Percentiles rank a stretch among this genome's conserved stretches.
phyloP scores from a whole-genome alignment of 2,888 invertebrate genomes.

The Campopleginae sp. region DNA sequence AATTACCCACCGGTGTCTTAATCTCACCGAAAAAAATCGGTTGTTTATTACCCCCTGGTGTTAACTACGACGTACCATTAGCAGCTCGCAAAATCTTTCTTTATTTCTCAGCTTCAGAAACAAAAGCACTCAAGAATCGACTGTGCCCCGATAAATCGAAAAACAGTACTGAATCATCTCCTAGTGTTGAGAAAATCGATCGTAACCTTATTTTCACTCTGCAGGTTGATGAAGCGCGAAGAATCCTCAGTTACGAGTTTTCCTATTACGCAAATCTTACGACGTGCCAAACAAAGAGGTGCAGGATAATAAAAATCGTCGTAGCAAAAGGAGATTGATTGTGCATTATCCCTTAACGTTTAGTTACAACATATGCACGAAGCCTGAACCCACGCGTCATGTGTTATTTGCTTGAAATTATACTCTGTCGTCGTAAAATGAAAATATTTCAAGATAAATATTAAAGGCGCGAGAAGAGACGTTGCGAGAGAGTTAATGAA shows the following conservation, averaged over 20 bases:
- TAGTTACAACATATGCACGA: constrained; percentile 26
- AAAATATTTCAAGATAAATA: constrained; percentile 55
- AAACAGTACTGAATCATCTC: not conserved
- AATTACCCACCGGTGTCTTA: constrained; percentile 80
- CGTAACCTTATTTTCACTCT: not conserved
- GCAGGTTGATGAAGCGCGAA: not conserved
- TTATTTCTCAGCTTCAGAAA: not conserved
- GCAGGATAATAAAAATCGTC: not conserved
- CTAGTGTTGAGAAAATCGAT: not conserved
- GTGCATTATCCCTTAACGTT: constrained; percentile 27
- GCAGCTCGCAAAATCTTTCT: constrained; percentile 33
- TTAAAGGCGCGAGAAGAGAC: constrained; percentile 6
- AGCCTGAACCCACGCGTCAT: constrained; percentile 32
- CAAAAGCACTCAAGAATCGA: constrained; percentile 10
- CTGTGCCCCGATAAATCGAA: not conserved
- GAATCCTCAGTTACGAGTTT: not conserved
- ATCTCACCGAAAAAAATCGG: constrained; percentile 77
- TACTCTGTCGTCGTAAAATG: constrained; percentile 16
- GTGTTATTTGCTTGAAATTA: constrained; percentile 18
- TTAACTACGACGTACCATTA: constrained; percentile 57
- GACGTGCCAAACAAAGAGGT: not conserved
- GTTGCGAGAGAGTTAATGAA: constrained; percentile 59
- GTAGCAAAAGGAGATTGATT: constrained; percentile 28
- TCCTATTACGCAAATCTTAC: not conserved
- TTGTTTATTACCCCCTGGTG: constrained; percentile 72